A percentile compares a stretch with the other conserved stretches of the same genome.
phyloP scores from a whole-genome alignment of 1,140 invertebrate species.

The Sarcophaga peregrina region DNA sequence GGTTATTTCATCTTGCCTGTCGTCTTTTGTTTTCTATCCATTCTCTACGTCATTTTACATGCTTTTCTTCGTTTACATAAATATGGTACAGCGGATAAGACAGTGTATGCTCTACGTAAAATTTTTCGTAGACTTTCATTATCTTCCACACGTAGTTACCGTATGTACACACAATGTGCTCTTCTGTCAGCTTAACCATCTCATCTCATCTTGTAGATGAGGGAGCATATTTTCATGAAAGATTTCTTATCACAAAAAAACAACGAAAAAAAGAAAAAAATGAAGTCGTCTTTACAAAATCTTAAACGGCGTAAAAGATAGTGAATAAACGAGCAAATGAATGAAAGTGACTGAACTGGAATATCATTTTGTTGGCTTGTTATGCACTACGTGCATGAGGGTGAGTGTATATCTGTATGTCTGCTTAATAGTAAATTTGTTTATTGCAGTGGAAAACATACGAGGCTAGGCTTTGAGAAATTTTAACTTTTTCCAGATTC shows the following conservation, averaged over 20 bases:
- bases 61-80: neutral
- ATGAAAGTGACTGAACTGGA: neutral
- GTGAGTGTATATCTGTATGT: no score
- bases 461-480: no score
- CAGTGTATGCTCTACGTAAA: neutral
- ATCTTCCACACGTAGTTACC: neutral
- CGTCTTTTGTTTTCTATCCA: no score
- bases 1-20: slow-evolving; percentile 6
- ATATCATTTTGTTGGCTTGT: neutral
- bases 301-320: neutral
- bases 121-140: neutral
- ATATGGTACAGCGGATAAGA: neutral
- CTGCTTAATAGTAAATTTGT: no score
- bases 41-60: no score
- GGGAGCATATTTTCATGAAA: neutral
- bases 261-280: no score
- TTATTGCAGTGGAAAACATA: no score
- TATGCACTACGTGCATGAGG: neutral
- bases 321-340: neutral
- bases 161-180: neutral
- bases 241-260: neutral
- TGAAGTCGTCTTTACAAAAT: neutral
- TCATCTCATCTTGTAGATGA: no score
- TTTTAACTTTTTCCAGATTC: no score
- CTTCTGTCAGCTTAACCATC: no score